These are phyloP conservation scores for Paracanthobrama guichenoti DNA, from an alignment of 2,113 vertebrate species.

Conservation along the genomic window DNA sequence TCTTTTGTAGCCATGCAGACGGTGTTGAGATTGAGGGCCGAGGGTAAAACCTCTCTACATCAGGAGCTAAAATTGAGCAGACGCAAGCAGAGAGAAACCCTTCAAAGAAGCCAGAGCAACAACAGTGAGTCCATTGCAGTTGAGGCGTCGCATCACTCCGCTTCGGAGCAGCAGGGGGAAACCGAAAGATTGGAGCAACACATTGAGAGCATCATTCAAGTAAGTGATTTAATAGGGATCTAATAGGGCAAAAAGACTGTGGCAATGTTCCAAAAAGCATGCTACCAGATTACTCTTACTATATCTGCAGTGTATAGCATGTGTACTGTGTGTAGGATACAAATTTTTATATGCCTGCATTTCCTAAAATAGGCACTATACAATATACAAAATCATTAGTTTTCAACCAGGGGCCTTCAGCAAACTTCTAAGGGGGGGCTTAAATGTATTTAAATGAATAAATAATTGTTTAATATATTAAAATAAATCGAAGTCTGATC, in stretches of 20 bases:
- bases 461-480: too few relatives aligned
- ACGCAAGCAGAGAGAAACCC: conserved; percentile 68
- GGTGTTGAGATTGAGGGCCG: conserved; percentile 68
- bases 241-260: not conserved
- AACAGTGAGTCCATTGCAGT: conserved; percentile 49
- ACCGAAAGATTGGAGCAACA: conserved; percentile 69
- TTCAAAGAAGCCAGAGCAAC: conserved; percentile 66
- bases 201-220: conserved; percentile 76
- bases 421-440: not conserved
- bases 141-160: conserved; percentile 59
- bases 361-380: not conserved
- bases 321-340: not conserved
- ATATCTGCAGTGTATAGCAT: not conserved
- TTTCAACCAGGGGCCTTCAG: not conserved
- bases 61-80: conserved; percentile 73
- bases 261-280: not conserved
- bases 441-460: too few relatives aligned
- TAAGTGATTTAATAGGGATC: conserved; percentile 30
- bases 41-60: conserved; percentile 71
- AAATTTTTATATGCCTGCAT: not conserved
- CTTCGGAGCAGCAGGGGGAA: conserved; percentile 61
- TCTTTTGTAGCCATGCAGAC: conserved; percentile 70
- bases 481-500: too few relatives aligned
- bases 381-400: not conserved
- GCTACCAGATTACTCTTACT: not conserved